These are phyloP conservation scores for Mugil cephalus DNA, from an alignment of 2,113 vertebrate species.

Conservation along the genomic window DNA sequence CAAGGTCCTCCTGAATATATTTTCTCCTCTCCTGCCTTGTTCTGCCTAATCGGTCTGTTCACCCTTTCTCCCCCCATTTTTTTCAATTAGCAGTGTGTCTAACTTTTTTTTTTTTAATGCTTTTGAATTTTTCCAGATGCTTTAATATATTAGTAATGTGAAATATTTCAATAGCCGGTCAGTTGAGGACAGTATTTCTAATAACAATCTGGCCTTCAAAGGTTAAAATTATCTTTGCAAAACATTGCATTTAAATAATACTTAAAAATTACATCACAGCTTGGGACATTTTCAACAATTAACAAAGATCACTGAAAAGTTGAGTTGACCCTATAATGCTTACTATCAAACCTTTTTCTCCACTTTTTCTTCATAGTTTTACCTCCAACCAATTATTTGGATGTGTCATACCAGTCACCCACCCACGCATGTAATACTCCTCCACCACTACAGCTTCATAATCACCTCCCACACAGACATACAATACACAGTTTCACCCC, in stretches of 20 bases:
- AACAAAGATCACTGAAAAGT: too few species aligned
- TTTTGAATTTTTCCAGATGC: neutral
- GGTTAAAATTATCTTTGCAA: too few species aligned
- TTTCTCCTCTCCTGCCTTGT: slow-evolving; percentile 37
- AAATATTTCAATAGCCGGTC: neutral
- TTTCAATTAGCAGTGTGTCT: slow-evolving; percentile 1
- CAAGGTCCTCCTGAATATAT: slow-evolving; percentile 43
- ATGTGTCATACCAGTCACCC: slow-evolving; percentile 39
- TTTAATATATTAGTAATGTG: neutral
- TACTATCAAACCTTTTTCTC: too few species aligned
- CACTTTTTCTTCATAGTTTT: slow-evolving; percentile 18
- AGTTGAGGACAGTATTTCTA: too few species aligned
- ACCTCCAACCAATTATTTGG: slow-evolving; percentile 34
- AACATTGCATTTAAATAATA: too few species aligned
- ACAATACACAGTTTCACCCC: slow-evolving; percentile 42
- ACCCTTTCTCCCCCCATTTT: slow-evolving; percentile 33
- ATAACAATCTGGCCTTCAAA: neutral
- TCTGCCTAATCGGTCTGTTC: slow-evolving; percentile 33
- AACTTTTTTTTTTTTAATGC: neutral
- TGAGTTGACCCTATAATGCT: too few species aligned
- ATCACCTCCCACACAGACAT: slow-evolving; percentile 52
- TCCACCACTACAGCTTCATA: slow-evolving; percentile 49
- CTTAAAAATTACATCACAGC: too few species aligned
- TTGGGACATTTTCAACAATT: too few species aligned
- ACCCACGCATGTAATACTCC: slow-evolving; percentile 19